phyloP scores from a whole-genome alignment of 2,888 invertebrate genomes.

The Rotaria sp. region DNA sequence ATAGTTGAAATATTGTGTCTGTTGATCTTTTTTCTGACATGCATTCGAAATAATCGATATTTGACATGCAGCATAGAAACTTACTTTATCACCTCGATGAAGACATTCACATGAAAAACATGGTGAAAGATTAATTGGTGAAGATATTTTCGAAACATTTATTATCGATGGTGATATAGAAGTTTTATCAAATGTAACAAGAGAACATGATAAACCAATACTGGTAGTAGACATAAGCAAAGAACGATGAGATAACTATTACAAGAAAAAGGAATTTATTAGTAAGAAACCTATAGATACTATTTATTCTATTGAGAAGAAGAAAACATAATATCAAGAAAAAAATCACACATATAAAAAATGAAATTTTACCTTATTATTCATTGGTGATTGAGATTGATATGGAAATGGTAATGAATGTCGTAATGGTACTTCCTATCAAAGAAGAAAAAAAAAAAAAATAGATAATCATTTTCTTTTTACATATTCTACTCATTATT shows the following conservation, averaged over 20 bases:
- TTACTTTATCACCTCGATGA: conserved; percentile 14
- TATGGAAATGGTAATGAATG: neutral
- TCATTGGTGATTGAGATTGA: neutral
- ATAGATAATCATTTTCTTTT: neutral
- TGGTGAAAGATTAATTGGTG: neutral
- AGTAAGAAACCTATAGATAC: neutral
- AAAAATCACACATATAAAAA: neutral
- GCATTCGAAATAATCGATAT: neutral
- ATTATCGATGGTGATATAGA: neutral
- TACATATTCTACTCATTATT: too few species aligned
- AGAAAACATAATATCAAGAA: neutral
- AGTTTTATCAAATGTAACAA: neutral
- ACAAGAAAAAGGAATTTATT: neutral
- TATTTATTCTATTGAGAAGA: neutral
- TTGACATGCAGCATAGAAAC: neutral
- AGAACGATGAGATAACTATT: neutral
- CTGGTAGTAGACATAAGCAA: neutral
- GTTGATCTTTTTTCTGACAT: too few species aligned
- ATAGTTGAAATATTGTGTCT: neutral
- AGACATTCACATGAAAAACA: conserved; percentile 12
- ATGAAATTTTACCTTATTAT: neutral
- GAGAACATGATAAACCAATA: conserved; percentile 13
- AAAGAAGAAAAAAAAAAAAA: neutral
- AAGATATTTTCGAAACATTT: neutral
- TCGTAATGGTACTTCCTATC: neutral